Percentiles rank a stretch among this genome's conserved stretches.
phyloP scores from a whole-genome alignment of 1,140 invertebrate genomes.

The Phortica variegata region DNA sequence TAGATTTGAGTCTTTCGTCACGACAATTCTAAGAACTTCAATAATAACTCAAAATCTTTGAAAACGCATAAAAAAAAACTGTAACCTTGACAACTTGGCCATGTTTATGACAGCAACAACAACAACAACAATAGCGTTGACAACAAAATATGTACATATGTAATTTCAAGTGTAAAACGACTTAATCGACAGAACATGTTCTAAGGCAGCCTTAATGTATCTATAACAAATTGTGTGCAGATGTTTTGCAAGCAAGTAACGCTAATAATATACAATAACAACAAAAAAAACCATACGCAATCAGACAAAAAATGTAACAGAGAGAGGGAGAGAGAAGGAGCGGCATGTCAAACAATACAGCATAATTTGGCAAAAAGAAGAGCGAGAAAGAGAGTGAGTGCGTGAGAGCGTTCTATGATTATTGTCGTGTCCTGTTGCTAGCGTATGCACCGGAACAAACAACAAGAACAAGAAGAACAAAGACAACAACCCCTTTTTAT shows the following conservation, averaged over 20 bases:
- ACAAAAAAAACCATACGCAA: too few relatives aligned
- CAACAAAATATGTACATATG: constrained; percentile 1
- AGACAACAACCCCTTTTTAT: constrained; percentile 20
- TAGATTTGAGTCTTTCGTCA: constrained; percentile 23
- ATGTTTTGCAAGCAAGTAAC: not conserved
- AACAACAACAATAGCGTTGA: too few relatives aligned
- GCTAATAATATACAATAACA: too few relatives aligned
- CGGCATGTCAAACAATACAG: constrained; percentile 7
- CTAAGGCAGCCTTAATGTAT: not conserved
- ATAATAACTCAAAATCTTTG: not conserved
- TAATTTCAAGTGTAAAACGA: constrained; percentile 17
- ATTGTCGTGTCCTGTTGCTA: too few relatives aligned
- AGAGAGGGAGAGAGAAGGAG: constrained; percentile 5
- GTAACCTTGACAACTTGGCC: too few relatives aligned
- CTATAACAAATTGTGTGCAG: constrained; percentile 7
- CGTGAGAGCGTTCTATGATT: too few relatives aligned
- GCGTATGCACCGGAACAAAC: not conserved
- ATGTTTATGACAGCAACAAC: too few relatives aligned
- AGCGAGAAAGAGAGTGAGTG: not conserved
- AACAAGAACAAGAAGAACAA: constrained; percentile 2
- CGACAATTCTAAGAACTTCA: not conserved
- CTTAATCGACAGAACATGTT: not conserved
- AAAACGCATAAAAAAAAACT: not conserved
- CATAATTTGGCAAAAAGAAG: constrained; percentile 6
- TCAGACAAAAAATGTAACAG: constrained; percentile 1